A percentile compares a stretch with the other conserved stretches of the same genome.
Conservation (phyloP, 1,140 invertebrate species). For the Hyles euphorbiae region DNA sequence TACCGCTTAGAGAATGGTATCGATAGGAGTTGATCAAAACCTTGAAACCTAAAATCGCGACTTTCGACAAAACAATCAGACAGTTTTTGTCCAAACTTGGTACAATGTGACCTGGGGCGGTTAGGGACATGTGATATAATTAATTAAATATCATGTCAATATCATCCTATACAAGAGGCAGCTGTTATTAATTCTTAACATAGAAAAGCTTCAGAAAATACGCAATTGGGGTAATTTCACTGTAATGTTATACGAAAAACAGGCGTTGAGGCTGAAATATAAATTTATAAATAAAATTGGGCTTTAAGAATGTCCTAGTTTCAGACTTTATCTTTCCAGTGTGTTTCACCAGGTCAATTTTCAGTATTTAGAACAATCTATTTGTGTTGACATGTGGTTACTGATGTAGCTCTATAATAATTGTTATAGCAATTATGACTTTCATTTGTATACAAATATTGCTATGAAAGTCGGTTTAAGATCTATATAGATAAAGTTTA, state of each 20-base stretch:
- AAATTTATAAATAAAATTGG: not conserved
- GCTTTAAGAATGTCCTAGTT: slow-evolving; percentile 21
- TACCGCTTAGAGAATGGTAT: not conserved
- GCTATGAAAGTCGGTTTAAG: too few relatives aligned
- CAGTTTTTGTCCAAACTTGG: too few relatives aligned
- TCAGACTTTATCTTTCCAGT: slow-evolving; percentile 14
- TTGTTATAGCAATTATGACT: too few relatives aligned
- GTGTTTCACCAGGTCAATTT: slow-evolving; percentile 34
- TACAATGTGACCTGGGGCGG: too few relatives aligned
- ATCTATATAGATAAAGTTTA: too few relatives aligned
- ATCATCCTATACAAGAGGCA: not conserved
- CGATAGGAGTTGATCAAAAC: slow-evolving; percentile 22
- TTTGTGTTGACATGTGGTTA: not conserved
- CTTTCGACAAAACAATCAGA: too few relatives aligned
- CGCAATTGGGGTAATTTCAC: too few relatives aligned
- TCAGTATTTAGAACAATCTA: slow-evolving; percentile 29
- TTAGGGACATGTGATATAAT: not conserved
- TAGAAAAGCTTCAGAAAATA: not conserved
- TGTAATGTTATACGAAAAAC: too few relatives aligned
- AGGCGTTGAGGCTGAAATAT: too few relatives aligned
- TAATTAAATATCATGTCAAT: not conserved
- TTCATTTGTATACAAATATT: too few relatives aligned
- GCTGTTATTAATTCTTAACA: not conserved
- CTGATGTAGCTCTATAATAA: too few relatives aligned
- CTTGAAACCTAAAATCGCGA: not conserved